Conservation (phyloP, 2,888 invertebrate genomes). For the Corbicula japonica region DNA sequence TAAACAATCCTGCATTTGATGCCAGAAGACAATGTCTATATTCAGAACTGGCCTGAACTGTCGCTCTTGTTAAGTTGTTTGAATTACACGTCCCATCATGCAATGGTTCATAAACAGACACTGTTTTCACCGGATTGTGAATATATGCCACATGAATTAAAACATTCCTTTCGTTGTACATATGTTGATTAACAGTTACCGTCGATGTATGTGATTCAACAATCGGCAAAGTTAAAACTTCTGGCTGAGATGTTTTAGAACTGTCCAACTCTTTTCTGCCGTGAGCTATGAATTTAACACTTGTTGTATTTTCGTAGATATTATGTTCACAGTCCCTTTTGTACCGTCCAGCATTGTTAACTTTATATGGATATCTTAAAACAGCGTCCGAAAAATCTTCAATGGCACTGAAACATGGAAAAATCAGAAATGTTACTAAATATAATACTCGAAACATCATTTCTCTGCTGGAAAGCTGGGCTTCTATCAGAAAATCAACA, state of each 20-base stretch:
- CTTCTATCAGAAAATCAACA: no score
- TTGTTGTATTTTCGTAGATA: slow-evolving; percentile 26
- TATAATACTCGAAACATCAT: no score
- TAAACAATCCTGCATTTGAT: slow-evolving; percentile 86
- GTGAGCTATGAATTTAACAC: slow-evolving; percentile 28
- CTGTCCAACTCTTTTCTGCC: slow-evolving; percentile 1
- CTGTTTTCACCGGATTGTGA: slow-evolving; percentile 80
- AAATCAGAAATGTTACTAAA: no score
- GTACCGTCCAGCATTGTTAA: background rate
- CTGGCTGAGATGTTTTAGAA: background rate
- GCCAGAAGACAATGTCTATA: slow-evolving; percentile 83
- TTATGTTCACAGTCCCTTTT: slow-evolving; percentile 31
- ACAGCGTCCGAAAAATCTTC: slow-evolving; percentile 6
- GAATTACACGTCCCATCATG: slow-evolving; percentile 79
- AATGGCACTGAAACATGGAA: slow-evolving; percentile 6
- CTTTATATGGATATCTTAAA: slow-evolving; percentile 37
- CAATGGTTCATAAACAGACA: slow-evolving; percentile 85
- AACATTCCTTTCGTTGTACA: slow-evolving; percentile 51
- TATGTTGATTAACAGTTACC: background rate
- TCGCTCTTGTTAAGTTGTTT: slow-evolving; percentile 67
- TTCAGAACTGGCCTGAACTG: slow-evolving; percentile 78
- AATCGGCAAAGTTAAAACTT: slow-evolving; percentile 17
- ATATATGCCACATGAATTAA: slow-evolving; percentile 74
- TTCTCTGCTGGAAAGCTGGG: no score
- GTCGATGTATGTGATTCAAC: slow-evolving; percentile 9